Evolutionary conservation across 2,888 invertebrate genomes (phyloP).

Genomic region (Conomelus anceps): DNA sequence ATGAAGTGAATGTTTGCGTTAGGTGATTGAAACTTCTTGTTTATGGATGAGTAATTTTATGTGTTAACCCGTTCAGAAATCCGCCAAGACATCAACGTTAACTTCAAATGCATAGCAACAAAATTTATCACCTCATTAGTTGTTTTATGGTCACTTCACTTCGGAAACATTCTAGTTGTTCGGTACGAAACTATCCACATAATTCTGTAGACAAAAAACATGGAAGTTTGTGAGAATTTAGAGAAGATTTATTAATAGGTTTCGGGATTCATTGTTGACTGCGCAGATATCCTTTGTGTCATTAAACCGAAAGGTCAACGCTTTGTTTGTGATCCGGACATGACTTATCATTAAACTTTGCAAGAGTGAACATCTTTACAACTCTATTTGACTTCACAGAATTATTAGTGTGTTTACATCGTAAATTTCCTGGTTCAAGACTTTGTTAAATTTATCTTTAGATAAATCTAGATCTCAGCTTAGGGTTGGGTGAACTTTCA

Average conservation of each 20-base stretch:
- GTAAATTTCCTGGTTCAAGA: not conserved
- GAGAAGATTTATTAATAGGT: not conserved
- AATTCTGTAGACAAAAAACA: not conserved
- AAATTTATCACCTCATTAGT: not conserved
- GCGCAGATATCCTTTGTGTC: not conserved
- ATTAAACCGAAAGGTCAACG: not conserved
- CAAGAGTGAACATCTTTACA: not conserved
- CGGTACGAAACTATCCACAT: not conserved
- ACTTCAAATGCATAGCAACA: not conserved
- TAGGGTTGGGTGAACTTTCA: not conserved
- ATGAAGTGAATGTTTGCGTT: no score
- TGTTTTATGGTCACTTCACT: not conserved
- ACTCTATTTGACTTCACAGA: not conserved
- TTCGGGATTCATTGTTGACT: not conserved
- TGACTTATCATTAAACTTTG: not conserved
- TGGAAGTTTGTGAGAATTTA: not conserved
- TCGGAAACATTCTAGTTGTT: not conserved
- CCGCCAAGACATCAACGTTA: not conserved
- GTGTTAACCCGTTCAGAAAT: not conserved
- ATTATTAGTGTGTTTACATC: not conserved
- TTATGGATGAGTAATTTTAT: not conserved
- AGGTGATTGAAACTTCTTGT: no score
- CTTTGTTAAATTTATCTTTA: not conserved
- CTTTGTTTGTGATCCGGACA: not conserved
- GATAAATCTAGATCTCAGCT: not conserved